Percentiles rank a stretch among this genome's conserved stretches.
Evolutionary conservation across 2,113 vertebrate species (phyloP).

Genomic region (Caracal caracal): DNA sequence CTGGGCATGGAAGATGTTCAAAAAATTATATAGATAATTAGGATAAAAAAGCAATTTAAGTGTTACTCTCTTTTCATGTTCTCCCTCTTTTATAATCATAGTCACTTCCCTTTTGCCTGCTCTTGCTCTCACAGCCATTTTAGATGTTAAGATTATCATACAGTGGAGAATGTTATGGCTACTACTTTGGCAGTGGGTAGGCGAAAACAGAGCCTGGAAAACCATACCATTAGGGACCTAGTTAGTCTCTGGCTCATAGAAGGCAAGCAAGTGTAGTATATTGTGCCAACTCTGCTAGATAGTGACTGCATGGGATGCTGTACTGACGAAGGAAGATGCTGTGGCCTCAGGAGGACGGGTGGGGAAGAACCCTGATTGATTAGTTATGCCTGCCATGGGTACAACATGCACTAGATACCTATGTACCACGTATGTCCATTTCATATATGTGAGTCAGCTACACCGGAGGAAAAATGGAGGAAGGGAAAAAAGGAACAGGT

Average conservation of each 20-base stretch:
- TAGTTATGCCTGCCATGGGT: not conserved
- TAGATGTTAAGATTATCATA: not conserved
- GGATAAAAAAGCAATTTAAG: not conserved
- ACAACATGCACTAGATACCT: not conserved
- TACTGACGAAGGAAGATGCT: not conserved
- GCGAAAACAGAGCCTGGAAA: not conserved
- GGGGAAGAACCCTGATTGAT: not conserved
- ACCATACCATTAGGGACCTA: not conserved
- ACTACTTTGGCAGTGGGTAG: not conserved
- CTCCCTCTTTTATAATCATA: not conserved
- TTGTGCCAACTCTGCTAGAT: not conserved
- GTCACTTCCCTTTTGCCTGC: not conserved
- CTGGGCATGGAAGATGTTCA: not conserved
- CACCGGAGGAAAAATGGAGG: not conserved
- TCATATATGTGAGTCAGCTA: not conserved
- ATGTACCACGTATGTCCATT: not conserved
- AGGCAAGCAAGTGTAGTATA: not conserved
- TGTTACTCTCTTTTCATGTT: not conserved
- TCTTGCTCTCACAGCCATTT: not conserved
- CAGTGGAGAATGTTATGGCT: not conserved
- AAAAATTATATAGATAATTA: not conserved
- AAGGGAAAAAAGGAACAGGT: slow-evolving; percentile 27
- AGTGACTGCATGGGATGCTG: not conserved
- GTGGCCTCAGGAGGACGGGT: not conserved
- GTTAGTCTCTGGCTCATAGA: not conserved